These are phyloP conservation scores for Alloscopus bannaensis DNA, from an alignment of 2,888 invertebrate genomes.

Conservation along the genomic window DNA sequence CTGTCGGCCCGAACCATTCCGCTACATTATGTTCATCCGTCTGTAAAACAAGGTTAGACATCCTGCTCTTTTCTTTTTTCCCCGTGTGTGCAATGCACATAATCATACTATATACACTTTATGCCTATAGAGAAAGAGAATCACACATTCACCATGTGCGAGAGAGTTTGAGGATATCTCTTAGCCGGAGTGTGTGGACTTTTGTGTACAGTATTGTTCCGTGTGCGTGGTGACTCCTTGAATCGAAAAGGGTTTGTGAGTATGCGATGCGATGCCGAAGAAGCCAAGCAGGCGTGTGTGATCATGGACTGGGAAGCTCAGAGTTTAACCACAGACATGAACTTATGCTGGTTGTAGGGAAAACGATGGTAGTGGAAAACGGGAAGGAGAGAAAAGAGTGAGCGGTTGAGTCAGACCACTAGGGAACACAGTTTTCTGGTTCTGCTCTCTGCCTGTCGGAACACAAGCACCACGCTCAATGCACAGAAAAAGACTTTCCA, in stretches of 20 bases:
- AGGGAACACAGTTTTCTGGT: conserved; percentile 36
- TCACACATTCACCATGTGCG: too few relatives aligned
- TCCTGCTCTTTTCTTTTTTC: conserved; percentile 41
- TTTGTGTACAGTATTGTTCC: conserved; percentile 17
- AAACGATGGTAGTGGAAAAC: too few relatives aligned
- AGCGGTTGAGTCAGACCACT: conserved; percentile 37
- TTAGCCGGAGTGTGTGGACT: too few relatives aligned
- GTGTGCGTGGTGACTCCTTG: too few relatives aligned
- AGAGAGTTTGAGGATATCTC: conserved; percentile 9
- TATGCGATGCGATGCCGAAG: too few relatives aligned
- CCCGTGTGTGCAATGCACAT: conserved; percentile 8
- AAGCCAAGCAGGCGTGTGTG: conserved; percentile 15
- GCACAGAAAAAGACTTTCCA: conserved; percentile 11
- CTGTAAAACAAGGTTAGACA: conserved; percentile 66
- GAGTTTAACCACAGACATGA: too few relatives aligned
- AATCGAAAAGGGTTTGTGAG: too few relatives aligned
- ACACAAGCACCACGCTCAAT: conserved; percentile 3
- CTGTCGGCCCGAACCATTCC: conserved; percentile 67
- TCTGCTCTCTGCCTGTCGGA: conserved; percentile 16
- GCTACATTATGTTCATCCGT: conserved; percentile 68
- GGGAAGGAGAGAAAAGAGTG: conserved; percentile 15
- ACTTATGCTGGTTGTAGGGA: too few relatives aligned
- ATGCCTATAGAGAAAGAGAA: too few relatives aligned
- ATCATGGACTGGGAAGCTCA: too few relatives aligned
- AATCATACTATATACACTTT: too few relatives aligned